Base-by-base conservation (phyloP, 1,140 invertebrate species). In the Paraescarpia echinospica region DNA sequence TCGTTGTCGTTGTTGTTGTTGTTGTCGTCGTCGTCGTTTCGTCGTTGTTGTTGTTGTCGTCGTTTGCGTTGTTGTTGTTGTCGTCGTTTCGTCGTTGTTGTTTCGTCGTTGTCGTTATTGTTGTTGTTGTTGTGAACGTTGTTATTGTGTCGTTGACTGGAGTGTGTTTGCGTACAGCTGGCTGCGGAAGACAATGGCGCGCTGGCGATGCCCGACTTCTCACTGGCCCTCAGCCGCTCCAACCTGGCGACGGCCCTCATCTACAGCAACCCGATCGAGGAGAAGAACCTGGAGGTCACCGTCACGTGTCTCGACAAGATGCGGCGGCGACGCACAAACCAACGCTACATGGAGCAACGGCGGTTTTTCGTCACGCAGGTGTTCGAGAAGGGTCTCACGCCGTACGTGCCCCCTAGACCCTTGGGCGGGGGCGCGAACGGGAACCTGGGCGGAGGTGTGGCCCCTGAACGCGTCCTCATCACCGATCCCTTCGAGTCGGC, bases 331-430 rank as follows among this genome's bases (percentile, higher is more conserved):
- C 89, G 89, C 89, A 34, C 2, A 4, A n/a, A 34, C 34, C 34
- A 34, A 31, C 35, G 89, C 18, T 35, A 90, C 34, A 22, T 31
- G 89, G 89, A 34, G 6, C 89, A 90, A 31, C 14, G 89, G 35
- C 89, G 89, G 14, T 90, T 90, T 31, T 35, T 90, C 14, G 35
- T 90, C 2, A 90, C 18, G 89, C 89, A 90, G 27, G 89, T 90
- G 18, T 90, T 90, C 89, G 89, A 90, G 22, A 90, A 90, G n/a
- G 89, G 89, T 18, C 89, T 90, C 33, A 35, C 35, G n/a, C 89
- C 89, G 14, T 90, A 34, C 35, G 89, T 90, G 59, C 59, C 59
- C 22, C 34, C 8, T 22, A 34, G 35, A 90, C 33, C 33, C 6
- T 12, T 22, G 35, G 89, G 27, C 35, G 89, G 89, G 8, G 4